These are phyloP conservation scores for Kryptopterus vitreolus DNA, from an alignment of 2,797 vertebrate species.

Conservation along the genomic window DNA sequence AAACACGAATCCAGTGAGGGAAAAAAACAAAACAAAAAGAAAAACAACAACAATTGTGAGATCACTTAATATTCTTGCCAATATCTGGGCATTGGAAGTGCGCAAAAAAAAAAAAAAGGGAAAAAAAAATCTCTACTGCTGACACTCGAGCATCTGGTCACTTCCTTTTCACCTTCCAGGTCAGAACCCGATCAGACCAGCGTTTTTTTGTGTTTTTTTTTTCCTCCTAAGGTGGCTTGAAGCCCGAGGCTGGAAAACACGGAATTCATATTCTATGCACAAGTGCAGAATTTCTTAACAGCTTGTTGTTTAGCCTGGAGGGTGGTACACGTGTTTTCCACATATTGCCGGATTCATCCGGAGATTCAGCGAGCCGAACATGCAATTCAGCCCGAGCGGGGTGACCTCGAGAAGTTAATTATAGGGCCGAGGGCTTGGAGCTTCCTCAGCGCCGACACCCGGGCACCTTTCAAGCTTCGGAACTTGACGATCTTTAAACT, in stretches of 20 bases:
- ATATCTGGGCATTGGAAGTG: conserved; percentile 3
- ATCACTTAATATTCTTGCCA: conserved; percentile 33
- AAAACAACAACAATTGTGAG: background rate
- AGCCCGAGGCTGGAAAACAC: conserved; percentile 45
- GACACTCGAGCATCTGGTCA: conserved; percentile 53
- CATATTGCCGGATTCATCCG: conserved; percentile 42
- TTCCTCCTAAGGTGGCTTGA: conserved; percentile 45
- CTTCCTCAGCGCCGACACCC: conserved; percentile 24
- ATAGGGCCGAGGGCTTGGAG: conserved; percentile 42
- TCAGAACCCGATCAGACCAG: conserved; percentile 33
- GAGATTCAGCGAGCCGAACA: conserved; percentile 35
- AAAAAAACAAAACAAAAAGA: conserved; percentile 2
- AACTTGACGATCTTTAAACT: background rate
- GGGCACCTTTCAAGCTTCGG: conserved; percentile 46
- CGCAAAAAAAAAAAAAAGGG: conserved; percentile 28
- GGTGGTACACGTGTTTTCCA: conserved; percentile 47
- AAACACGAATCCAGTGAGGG: conserved; percentile 12
- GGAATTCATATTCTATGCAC: conserved; percentile 51
- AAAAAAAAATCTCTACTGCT: conserved; percentile 8
- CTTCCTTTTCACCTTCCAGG: background rate
- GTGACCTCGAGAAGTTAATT: conserved; percentile 54
- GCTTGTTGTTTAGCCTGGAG: conserved; percentile 55
- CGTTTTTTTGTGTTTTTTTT: too few species aligned
- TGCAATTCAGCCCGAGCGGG: conserved; percentile 38
- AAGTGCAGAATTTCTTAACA: conserved; percentile 48